phyloP scores from a whole-genome alignment of 2,113 vertebrate genomes.

The Mormyrus lacerda region DNA sequence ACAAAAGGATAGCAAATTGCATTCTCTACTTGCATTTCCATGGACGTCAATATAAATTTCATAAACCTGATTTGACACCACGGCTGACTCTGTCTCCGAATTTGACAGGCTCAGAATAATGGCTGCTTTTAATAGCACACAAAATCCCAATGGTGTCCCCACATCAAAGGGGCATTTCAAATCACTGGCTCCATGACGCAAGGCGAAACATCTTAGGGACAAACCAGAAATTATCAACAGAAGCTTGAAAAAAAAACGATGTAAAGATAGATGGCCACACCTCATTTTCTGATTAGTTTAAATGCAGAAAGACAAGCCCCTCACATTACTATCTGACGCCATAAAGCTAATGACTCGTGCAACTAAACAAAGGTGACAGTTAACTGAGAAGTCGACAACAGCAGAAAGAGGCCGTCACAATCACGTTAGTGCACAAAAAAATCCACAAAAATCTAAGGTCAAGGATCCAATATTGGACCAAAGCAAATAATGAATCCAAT shows the following conservation, averaged over 20 bases:
- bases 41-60: slow-evolving; percentile 43
- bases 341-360: slow-evolving; percentile 27
- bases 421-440: neutral
- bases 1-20: slow-evolving; percentile 41
- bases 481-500: slow-evolving; percentile 1
- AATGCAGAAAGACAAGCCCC: slow-evolving; percentile 16
- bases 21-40: slow-evolving; percentile 41
- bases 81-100: slow-evolving; percentile 24
- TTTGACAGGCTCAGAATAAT: slow-evolving; percentile 27
- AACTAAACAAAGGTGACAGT: slow-evolving; percentile 24
- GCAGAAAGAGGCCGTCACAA: slow-evolving; percentile 14
- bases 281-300: slow-evolving; percentile 15
- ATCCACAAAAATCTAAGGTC: neutral
- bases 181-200: slow-evolving; percentile 22
- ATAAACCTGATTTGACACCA: slow-evolving; percentile 47
- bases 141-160: slow-evolving; percentile 17
- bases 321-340: slow-evolving; percentile 11
- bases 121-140: neutral
- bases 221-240: neutral
- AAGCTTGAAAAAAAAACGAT: neutral
- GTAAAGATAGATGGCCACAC: slow-evolving; percentile 11
- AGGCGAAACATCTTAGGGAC: slow-evolving; percentile 16
- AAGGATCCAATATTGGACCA: neutral
- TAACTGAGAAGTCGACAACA: neutral
- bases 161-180: slow-evolving; percentile 35